Percentiles rank a stretch among this genome's conserved stretches.
phyloP scores from a whole-genome alignment of 1,140 invertebrate genomes.

The Mamestra configurata region DNA sequence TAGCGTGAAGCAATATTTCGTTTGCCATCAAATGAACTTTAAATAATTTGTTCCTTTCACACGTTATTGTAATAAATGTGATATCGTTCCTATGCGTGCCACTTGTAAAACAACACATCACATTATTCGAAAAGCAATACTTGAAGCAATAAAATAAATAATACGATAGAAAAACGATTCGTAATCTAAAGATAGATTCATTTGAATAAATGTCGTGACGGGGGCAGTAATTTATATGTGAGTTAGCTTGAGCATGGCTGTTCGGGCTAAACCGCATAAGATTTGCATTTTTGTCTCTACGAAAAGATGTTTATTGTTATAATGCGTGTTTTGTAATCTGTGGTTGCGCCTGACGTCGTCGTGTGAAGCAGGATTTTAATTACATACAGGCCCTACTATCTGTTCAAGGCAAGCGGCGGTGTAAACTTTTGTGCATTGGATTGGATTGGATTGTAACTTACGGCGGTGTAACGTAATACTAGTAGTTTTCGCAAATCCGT shows the following conservation, averaged over 20 bases:
- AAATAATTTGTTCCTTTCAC: slow-evolving; percentile 41
- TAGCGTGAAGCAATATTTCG: slow-evolving; percentile 54
- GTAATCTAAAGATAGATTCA: slow-evolving; percentile 49
- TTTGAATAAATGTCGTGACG: slow-evolving; percentile 66
- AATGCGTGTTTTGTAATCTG: slow-evolving; percentile 59
- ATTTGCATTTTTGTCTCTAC: slow-evolving; percentile 70
- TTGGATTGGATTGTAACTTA: slow-evolving; percentile 30
- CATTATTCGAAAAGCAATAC: slow-evolving; percentile 7
- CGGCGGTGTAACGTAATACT: slow-evolving; percentile 28
- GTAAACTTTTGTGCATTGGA: slow-evolving; percentile 25
- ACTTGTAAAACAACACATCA: slow-evolving; percentile 22
- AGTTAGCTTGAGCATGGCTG: slow-evolving; percentile 55
- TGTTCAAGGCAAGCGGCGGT: slow-evolving; percentile 46
- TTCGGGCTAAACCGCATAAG: slow-evolving; percentile 60
- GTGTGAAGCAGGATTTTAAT: slow-evolving; percentile 61
- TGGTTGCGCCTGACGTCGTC: slow-evolving; percentile 13
- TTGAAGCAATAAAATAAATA: slow-evolving; percentile 50
- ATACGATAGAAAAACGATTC: slow-evolving; percentile 45
- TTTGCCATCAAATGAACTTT: slow-evolving; percentile 34
- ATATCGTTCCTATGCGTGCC: background rate
- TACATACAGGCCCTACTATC: slow-evolving; percentile 49
- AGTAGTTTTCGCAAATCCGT: slow-evolving; percentile 56
- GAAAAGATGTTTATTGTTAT: slow-evolving; percentile 54
- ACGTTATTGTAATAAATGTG: slow-evolving; percentile 5
- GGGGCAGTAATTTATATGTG: slow-evolving; percentile 65